phyloP scores from a whole-genome alignment of 1,140 invertebrate genomes.

The Limonius californicus region DNA sequence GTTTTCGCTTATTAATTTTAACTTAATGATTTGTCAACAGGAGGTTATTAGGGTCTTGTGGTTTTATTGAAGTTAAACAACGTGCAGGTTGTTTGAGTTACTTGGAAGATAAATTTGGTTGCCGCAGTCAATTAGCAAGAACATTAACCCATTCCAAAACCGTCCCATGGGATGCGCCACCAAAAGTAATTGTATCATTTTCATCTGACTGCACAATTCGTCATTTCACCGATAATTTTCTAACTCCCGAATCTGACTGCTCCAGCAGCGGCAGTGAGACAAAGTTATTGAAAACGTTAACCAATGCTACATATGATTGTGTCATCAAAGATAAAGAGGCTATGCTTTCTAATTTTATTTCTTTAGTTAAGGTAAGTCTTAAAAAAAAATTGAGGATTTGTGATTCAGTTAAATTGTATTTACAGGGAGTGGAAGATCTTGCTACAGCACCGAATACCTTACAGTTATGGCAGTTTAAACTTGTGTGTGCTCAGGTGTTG shows the following conservation, averaged over 20 bases:
- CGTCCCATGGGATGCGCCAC: constrained; percentile 62
- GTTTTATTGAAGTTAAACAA: constrained; percentile 81
- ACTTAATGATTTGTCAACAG: constrained; percentile 28
- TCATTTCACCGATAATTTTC: constrained; percentile 64
- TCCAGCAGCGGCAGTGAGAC: constrained; percentile 44
- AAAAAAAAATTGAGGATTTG: too few species aligned
- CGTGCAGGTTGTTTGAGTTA: constrained; percentile 86
- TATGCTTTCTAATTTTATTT: constrained; percentile 69
- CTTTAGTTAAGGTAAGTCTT: constrained; percentile 63
- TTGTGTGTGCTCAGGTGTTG: constrained; percentile 53
- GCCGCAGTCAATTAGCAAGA: constrained; percentile 76
- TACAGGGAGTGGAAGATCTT: constrained; percentile 51
- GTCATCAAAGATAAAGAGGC: constrained; percentile 81
- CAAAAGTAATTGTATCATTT: constrained; percentile 61
- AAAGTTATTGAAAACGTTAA: constrained; percentile 64
- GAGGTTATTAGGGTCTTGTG: constrained; percentile 52
- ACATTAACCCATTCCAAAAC: constrained; percentile 76
- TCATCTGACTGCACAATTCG: constrained; percentile 62
- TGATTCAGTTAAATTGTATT: background rate
- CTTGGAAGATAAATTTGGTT: constrained; percentile 81
- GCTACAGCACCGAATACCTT: constrained; percentile 49
- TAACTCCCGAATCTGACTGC: constrained; percentile 41
- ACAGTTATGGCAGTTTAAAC: constrained; percentile 64
- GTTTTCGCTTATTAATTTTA: background rate
- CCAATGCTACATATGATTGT: constrained; percentile 79